Percentiles rank a stretch among this genome's conserved stretches.
phyloP scores from a whole-genome alignment of 2,888 invertebrate species.

The Eupithecia exiguata region DNA sequence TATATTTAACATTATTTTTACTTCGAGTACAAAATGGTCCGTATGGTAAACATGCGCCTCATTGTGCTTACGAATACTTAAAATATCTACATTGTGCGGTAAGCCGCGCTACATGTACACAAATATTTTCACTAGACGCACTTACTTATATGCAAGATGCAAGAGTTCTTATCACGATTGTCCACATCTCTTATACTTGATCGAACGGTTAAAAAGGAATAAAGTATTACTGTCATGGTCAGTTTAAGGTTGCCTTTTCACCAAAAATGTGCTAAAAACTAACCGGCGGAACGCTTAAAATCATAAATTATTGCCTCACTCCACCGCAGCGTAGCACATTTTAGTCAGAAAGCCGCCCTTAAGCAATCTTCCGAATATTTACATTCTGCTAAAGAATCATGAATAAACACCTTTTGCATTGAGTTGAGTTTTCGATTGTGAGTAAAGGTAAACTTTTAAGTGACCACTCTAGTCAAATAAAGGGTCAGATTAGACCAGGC shows the following conservation, averaged over 20 bases:
- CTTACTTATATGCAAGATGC: conserved; percentile 3
- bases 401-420: neutral
- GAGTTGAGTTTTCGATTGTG: neutral
- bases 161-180: neutral
- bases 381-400: neutral
- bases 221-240: neutral
- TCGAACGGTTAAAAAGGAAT: neutral
- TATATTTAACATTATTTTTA: neutral
- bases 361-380: neutral
- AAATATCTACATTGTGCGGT: conserved; percentile 1
- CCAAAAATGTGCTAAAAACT: neutral
- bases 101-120: neutral
- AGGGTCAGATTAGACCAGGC: neutral
- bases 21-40: neutral
- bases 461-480: neutral
- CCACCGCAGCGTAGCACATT: neutral
- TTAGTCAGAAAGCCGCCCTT: neutral
- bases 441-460: neutral
- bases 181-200: neutral
- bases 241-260: neutral
- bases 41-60: neutral
- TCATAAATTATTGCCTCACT: neutral
- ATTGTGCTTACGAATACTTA: neutral
- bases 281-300: neutral
- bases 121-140: neutral